Evolutionary conservation across 1,140 invertebrate genomes (phyloP).

Genomic region (Drosophila jambulina): DNA sequence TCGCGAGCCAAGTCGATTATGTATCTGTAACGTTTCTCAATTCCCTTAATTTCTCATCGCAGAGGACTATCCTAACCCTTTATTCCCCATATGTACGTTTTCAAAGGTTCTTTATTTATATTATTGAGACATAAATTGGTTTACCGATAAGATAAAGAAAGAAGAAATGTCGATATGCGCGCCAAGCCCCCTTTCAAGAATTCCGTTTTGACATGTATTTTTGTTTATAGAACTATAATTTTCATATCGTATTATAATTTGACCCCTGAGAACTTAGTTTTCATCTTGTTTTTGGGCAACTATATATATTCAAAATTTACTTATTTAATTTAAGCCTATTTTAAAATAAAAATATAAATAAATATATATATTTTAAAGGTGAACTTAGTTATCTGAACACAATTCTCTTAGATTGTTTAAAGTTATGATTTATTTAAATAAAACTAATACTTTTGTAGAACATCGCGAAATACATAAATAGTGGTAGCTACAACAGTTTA

Average conservation of each 20-base stretch:
- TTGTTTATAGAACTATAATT: background rate
- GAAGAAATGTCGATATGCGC: conserved; percentile 1
- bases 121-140: background rate
- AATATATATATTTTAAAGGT: background rate
- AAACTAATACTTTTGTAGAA: background rate
- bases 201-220: conserved; percentile 4
- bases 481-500: background rate
- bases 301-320: background rate
- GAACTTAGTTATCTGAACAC: background rate
- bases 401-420: conserved; percentile 7
- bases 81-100: background rate
- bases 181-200: background rate
- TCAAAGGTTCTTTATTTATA: background rate
- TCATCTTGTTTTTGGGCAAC: background rate
- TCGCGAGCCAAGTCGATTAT: conserved; percentile 14
- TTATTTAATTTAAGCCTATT: conserved; percentile 5
- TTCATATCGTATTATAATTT: conserved; percentile 1
- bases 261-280: background rate
- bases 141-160: background rate
- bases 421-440: conserved; percentile 2
- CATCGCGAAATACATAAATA: background rate
- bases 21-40: conserved; percentile 23
- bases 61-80: background rate
- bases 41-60: background rate
- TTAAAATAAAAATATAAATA: background rate